Conservation (phyloP, 2,797 vertebrate genomes). For the Manis javanica region DNA sequence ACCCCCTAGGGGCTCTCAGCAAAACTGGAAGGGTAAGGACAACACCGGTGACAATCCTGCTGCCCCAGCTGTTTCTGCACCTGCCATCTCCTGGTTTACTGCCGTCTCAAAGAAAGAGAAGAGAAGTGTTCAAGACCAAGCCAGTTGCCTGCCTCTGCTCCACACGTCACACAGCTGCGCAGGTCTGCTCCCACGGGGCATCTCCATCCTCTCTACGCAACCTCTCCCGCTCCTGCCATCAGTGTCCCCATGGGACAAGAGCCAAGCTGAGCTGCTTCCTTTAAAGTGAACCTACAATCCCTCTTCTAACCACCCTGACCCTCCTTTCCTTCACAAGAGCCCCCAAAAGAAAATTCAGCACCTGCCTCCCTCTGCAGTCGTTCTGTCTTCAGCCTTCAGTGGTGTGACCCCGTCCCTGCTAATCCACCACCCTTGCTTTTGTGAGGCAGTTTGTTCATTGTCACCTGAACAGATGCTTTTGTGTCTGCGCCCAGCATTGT, state of each 20-base stretch:
- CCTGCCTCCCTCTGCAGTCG: not conserved
- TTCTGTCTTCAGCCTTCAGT: not conserved
- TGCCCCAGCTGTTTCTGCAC: not conserved
- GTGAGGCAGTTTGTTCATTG: not conserved
- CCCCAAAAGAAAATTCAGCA: rapidly evolving
- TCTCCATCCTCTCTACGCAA: not conserved
- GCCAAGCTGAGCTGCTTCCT: not conserved
- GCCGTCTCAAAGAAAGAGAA: not conserved
- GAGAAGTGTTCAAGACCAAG: not conserved
- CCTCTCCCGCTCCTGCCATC: not conserved
- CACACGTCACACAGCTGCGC: not conserved
- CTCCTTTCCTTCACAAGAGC: not conserved
- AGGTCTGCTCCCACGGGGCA: not conserved
- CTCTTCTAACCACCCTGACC: not conserved
- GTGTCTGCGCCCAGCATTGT: not conserved
- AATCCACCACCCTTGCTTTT: not conserved
- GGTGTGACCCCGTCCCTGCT: rapidly evolving
- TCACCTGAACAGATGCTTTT: not conserved
- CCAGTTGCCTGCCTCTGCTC: rapidly evolving
- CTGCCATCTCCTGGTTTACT: not conserved
- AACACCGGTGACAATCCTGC: not conserved
- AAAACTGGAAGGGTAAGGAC: not conserved
- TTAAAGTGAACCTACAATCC: not conserved
- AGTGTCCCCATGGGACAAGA: not conserved
- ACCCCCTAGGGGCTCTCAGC: not conserved